Conservation (phyloP, 2,888 invertebrate species). For the Acrobasis repandana region DNA sequence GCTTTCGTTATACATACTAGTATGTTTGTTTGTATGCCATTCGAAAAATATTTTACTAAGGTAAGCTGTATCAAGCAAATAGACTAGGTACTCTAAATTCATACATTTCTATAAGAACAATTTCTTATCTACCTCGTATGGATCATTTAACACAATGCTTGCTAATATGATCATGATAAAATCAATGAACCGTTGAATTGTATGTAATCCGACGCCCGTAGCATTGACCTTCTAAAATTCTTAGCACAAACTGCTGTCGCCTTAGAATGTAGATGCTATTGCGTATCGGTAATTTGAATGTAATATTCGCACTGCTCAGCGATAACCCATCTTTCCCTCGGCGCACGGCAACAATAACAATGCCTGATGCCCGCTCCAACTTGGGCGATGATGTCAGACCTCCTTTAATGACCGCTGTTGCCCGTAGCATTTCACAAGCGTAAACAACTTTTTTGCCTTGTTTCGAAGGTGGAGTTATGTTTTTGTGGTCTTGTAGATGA, state of each 20-base stretch:
- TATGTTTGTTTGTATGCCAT: too few relatives aligned
- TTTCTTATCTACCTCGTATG: conserved; percentile 40
- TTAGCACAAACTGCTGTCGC: conserved; percentile 37
- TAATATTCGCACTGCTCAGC: conserved; percentile 62
- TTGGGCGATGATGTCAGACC: conserved; percentile 79
- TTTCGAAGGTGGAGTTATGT: conserved; percentile 1
- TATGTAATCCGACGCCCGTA: conserved; percentile 58
- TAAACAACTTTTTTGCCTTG: conserved; percentile 50
- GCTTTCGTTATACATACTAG: too few relatives aligned
- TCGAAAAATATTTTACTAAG: too few relatives aligned
- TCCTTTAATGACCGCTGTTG: conserved; percentile 65
- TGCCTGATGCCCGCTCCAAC: conserved; percentile 60
- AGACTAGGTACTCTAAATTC: background rate
- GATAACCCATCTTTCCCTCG: conserved; percentile 69
- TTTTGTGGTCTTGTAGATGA: background rate
- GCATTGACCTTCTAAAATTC: conserved; percentile 70
- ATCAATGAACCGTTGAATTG: conserved; percentile 59
- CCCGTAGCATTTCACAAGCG: conserved; percentile 64
- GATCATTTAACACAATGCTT: conserved; percentile 64
- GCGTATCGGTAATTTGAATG: conserved; percentile 47
- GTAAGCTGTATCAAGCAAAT: background rate
- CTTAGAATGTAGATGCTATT: conserved; percentile 48
- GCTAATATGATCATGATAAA: conserved; percentile 63
- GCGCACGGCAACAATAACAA: conserved; percentile 64
- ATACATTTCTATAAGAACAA: background rate